Conservation (phyloP, 2,113 vertebrate genomes). For the Bufo gargarizans region DNA sequence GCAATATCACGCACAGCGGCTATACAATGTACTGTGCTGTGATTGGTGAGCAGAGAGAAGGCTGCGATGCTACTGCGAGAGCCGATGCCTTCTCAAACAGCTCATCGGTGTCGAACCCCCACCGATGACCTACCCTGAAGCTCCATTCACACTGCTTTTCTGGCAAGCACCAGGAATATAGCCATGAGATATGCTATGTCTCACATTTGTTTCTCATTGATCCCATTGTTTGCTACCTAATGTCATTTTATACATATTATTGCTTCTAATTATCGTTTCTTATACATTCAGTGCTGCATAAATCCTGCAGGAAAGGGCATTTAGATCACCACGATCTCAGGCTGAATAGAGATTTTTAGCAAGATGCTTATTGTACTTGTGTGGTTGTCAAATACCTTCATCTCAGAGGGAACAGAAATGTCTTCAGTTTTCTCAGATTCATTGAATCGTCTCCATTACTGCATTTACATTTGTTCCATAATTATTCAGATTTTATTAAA, state of each 20-base stretch:
- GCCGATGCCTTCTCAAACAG: no score
- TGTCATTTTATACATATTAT: neutral
- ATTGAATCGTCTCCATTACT: slow-evolving; percentile 12
- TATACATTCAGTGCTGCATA: neutral
- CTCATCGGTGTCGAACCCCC: no score
- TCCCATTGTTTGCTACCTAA: neutral
- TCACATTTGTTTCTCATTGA: no score
- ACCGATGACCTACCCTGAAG: no score
- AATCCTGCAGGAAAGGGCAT: neutral
- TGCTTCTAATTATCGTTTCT: neutral
- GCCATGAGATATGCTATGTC: no score
- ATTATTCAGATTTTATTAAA: slow-evolving; percentile 37
- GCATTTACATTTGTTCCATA: slow-evolving; percentile 7
- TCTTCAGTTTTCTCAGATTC: neutral
- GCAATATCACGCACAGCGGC: no score
- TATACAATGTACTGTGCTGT: no score
- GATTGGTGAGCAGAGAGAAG: no score
- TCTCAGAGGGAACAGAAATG: neutral
- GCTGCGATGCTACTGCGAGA: no score
- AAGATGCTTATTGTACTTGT: neutral
- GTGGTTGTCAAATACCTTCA: neutral
- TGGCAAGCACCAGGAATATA: no score
- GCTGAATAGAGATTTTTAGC: neutral
- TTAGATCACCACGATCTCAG: neutral
- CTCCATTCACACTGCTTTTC: no score